Conservation (phyloP, 2,888 invertebrate genomes). For the Sphaeridia pumilis region DNA sequence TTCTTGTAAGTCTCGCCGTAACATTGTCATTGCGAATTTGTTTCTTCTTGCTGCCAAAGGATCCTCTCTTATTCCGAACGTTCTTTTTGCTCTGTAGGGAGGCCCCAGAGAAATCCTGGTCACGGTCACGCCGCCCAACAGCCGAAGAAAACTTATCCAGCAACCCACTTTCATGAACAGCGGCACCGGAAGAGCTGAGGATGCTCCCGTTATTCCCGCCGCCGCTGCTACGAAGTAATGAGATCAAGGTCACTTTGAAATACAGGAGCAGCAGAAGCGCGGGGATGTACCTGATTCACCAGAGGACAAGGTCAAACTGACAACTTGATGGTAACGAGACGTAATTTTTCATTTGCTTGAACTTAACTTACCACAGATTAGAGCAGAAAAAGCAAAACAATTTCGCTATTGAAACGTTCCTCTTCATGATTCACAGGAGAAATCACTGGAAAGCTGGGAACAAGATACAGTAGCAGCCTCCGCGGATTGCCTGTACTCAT, state of each 20-base stretch:
- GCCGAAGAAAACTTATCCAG: too few relatives aligned
- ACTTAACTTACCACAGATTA: conserved; percentile 15
- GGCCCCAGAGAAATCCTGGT: too few relatives aligned
- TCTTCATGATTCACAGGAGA: conserved; percentile 2
- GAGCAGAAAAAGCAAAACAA: conserved; percentile 10
- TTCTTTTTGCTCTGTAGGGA: neutral
- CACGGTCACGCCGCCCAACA: too few relatives aligned
- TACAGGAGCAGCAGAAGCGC: conserved; percentile 26
- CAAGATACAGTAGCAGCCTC: too few relatives aligned
- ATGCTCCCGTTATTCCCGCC: neutral
- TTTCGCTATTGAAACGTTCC: neutral
- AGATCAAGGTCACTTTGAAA: conserved; percentile 31
- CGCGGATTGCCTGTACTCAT: too few relatives aligned
- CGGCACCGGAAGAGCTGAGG: conserved; percentile 1
- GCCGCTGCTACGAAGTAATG: conserved; percentile 12
- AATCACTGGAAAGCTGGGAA: too few relatives aligned
- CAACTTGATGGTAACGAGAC: neutral
- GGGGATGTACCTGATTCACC: conserved; percentile 33
- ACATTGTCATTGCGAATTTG: too few relatives aligned
- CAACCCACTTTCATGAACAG: neutral
- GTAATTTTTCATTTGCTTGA: neutral
- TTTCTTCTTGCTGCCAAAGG: neutral
- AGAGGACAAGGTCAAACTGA: too few relatives aligned
- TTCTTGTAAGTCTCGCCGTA: neutral
- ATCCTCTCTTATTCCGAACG: neutral